phyloP scores from a whole-genome alignment of 2,888 invertebrate species.

The Drosophila borealis region DNA sequence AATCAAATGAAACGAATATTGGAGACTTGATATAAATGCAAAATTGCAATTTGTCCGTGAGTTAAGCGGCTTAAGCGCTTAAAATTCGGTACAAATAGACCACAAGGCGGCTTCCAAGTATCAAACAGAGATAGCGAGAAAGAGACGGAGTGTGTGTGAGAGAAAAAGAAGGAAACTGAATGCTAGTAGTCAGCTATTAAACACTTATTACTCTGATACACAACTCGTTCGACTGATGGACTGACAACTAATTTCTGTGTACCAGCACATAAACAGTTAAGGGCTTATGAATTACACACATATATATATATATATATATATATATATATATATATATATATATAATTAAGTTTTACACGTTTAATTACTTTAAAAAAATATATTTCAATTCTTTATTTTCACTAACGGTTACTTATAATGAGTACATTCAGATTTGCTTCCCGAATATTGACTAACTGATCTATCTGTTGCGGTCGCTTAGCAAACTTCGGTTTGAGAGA shows the following conservation, averaged over 20 bases:
- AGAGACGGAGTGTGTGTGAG: background rate
- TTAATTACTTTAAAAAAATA: no score
- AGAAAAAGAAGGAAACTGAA: background rate
- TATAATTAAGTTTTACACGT: no score
- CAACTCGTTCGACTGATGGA: background rate
- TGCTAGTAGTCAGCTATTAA: conserved; percentile 43
- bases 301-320: background rate
- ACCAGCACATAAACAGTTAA: conserved; percentile 64
- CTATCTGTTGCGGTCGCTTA: no score
- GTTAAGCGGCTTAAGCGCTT: conserved; percentile 63
- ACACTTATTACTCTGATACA: conserved; percentile 34
- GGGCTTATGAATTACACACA: conserved; percentile 60
- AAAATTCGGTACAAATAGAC: conserved; percentile 24
- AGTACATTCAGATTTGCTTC: no score
- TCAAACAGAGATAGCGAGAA: background rate
- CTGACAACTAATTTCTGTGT: conserved; percentile 19
- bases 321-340: no score
- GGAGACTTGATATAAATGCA: conserved; percentile 9
- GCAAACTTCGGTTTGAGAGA: no score
- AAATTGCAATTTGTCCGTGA: conserved; percentile 37
- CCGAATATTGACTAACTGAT: no score
- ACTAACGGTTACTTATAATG: no score
- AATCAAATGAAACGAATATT: conserved; percentile 5
- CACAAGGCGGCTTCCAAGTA: background rate
- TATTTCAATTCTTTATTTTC: no score